These are phyloP conservation scores for Manis crassicaudata DNA, from an alignment of 2,797 vertebrate species.

Conservation along the genomic window DNA sequence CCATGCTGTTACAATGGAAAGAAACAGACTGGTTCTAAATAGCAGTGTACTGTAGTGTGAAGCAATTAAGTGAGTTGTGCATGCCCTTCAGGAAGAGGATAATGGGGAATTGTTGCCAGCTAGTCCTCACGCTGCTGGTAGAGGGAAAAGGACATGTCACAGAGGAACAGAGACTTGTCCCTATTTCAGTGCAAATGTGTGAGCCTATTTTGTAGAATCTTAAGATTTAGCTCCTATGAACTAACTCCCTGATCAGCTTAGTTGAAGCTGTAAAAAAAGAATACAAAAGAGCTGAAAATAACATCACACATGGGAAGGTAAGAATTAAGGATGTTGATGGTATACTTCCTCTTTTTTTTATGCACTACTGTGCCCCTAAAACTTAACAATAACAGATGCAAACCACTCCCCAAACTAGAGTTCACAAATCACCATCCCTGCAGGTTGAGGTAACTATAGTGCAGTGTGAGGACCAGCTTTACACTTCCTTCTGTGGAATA, in stretches of 20 bases:
- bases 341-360: not conserved
- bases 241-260: slow-evolving; percentile 27
- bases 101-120: slow-evolving; percentile 18
- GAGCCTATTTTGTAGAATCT: not conserved
- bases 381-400: not conserved
- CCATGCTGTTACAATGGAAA: slow-evolving; percentile 74
- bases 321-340: not conserved
- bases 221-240: not conserved
- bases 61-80: slow-evolving; percentile 80
- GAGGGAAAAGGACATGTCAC: slow-evolving; percentile 14
- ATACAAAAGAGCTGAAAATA: not conserved
- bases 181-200: not conserved
- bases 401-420: not conserved
- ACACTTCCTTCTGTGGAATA: not conserved
- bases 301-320: not conserved
- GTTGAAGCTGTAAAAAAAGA: not conserved
- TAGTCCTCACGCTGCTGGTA: not conserved
- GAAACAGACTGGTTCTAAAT: slow-evolving; percentile 79
- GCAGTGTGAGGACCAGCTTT: not conserved
- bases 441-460: not conserved
- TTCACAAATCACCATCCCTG: not conserved
- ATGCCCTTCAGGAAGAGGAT: slow-evolving; percentile 69
- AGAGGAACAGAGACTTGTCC: not conserved
- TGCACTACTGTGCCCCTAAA: not conserved
- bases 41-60: slow-evolving; percentile 73